Percentiles rank a stretch among this genome's conserved stretches.
phyloP scores from a whole-genome alignment of 2,888 invertebrate species.

The Standfussiana lucernea region DNA sequence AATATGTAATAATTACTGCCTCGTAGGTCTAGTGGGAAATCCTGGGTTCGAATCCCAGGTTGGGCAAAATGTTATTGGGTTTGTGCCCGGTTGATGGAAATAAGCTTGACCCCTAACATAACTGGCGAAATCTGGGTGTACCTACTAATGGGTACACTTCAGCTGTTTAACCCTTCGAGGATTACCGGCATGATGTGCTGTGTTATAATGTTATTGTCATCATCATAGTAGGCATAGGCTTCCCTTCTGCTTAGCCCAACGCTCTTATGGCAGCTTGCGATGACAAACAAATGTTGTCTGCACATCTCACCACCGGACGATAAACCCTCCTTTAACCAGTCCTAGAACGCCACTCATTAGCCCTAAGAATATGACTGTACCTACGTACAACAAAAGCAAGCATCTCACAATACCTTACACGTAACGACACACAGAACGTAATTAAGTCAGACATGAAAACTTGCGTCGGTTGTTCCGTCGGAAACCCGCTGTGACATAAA shows the following conservation, averaged over 20 bases:
- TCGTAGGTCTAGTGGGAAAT: too few species aligned
- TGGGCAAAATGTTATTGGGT: too few species aligned
- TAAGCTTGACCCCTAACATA: too few species aligned
- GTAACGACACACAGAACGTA: conserved; percentile 14
- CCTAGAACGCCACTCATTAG: not conserved
- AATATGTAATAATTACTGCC: not conserved
- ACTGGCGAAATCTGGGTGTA: too few species aligned
- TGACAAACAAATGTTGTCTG: not conserved
- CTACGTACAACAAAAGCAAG: not conserved
- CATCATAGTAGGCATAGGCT: not conserved
- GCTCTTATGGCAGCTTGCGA: not conserved
- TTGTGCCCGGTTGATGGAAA: too few species aligned
- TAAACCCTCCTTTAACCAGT: not conserved
- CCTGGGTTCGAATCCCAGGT: too few species aligned
- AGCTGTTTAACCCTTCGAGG: too few species aligned
- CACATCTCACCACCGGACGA: not conserved
- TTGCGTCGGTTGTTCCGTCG: not conserved
- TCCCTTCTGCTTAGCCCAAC: not conserved
- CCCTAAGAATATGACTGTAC: too few species aligned
- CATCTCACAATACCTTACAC: conserved; percentile 4
- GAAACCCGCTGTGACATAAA: conserved; percentile 44
- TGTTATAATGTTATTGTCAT: not conserved
- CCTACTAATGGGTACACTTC: too few species aligned
- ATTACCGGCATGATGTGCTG: too few species aligned
- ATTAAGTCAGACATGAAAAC: conserved; percentile 31